These are phyloP conservation scores for Apeira syringaria DNA, from an alignment of 2,888 invertebrate species.

Conservation along the genomic window DNA sequence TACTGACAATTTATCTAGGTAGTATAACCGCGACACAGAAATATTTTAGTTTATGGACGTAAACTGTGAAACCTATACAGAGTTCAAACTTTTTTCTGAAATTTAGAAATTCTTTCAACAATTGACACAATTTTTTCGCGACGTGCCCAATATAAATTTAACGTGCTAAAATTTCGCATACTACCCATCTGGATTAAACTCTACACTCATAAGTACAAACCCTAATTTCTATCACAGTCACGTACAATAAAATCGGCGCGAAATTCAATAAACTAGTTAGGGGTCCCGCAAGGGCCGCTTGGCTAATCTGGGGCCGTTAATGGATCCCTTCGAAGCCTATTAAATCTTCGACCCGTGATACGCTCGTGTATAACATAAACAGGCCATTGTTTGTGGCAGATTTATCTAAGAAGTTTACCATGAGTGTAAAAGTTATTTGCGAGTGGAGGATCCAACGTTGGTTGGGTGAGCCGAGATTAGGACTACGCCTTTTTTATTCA, in stretches of 20 bases:
- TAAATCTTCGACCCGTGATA: slow-evolving; percentile 39
- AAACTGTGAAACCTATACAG: no score
- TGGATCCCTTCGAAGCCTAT: slow-evolving; percentile 50
- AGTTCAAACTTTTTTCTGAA: no score
- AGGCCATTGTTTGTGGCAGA: slow-evolving; percentile 17
- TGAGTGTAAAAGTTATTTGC: no score
- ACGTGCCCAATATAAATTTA: slow-evolving; percentile 1
- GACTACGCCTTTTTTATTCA: no score
- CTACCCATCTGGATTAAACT: slow-evolving; percentile 2
- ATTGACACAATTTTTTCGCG: no score
- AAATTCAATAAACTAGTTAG: slow-evolving; percentile 32
- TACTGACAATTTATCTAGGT: no score
- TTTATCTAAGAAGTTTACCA: slow-evolving; percentile 9
- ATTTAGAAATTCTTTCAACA: no score
- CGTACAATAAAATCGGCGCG: slow-evolving; percentile 24
- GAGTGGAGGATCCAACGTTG: no score
- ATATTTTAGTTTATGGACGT: no score
- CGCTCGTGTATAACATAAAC: slow-evolving; percentile 29
- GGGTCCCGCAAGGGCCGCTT: slow-evolving; percentile 23
- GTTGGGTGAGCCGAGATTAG: no score
- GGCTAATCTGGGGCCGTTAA: slow-evolving; percentile 49
- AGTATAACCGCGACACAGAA: no score
- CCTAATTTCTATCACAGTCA: slow-evolving; percentile 17
- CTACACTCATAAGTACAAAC: slow-evolving; percentile 9
- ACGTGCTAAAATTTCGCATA: slow-evolving; percentile 6